Percentiles rank a stretch among this genome's conserved stretches.
These are phyloP conservation scores for Heliangelus exortis DNA, from an alignment of 2,797 vertebrate genomes.

Conservation along the genomic window DNA sequence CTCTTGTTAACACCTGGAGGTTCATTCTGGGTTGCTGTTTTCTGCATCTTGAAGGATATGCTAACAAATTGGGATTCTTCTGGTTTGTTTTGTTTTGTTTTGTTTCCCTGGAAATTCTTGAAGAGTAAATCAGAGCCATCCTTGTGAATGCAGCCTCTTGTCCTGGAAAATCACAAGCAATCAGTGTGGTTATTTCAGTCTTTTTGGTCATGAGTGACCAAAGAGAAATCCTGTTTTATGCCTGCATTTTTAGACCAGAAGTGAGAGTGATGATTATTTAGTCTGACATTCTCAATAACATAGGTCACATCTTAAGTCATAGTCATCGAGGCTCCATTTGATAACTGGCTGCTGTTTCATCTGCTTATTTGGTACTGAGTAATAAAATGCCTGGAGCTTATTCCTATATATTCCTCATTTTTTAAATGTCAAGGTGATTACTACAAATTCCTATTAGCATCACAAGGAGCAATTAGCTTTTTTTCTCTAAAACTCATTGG, in stretches of 20 bases:
- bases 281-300: neutral
- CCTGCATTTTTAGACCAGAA: neutral
- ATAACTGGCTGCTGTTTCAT: conserved; percentile 9
- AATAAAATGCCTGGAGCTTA: conserved; percentile 11
- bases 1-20: neutral
- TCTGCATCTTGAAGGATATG: neutral
- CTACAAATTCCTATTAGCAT: neutral
- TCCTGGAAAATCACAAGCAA: neutral
- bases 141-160: neutral
- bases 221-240: neutral
- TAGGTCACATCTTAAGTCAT: neutral
- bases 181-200: neutral
- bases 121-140: neutral
- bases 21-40: neutral
- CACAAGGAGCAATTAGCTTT: neutral
- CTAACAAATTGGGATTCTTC: neutral
- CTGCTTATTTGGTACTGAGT: neutral
- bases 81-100: neutral
- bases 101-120: neutral
- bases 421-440: neutral
- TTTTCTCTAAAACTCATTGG: neutral
- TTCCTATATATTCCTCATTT: neutral
- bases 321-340: neutral
- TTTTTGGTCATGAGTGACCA: neutral
- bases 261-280: neutral